Evolutionary conservation across 2,113 vertebrate species (phyloP).

Genomic region (Orcinus orca): DNA sequence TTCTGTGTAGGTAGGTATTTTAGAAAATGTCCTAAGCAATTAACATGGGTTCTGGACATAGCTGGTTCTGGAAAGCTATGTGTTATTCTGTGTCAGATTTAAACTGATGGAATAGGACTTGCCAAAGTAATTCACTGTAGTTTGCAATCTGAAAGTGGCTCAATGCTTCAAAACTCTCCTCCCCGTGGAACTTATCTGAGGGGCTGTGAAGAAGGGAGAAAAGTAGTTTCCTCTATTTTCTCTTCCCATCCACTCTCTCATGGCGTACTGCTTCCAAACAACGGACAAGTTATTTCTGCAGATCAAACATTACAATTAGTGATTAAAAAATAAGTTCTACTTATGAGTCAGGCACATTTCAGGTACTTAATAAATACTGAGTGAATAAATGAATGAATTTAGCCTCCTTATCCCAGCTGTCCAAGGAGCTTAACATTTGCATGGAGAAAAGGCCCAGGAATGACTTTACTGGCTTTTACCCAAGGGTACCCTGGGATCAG

Average conservation of each 20-base stretch:
- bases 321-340: constrained; percentile 22
- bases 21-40: background rate
- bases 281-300: background rate
- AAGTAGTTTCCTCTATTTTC: background rate
- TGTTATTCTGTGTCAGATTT: background rate
- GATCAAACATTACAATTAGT: background rate
- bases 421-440: constrained; percentile 26
- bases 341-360: constrained; percentile 8
- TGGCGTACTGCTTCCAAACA: background rate
- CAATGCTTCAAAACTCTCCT: background rate
- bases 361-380: constrained; percentile 2
- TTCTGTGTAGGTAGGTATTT: background rate
- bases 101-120: background rate
- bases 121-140: background rate
- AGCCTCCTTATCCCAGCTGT: background rate
- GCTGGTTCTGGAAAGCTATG: constrained; percentile 8
- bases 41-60: background rate
- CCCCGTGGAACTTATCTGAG: background rate
- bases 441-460: background rate
- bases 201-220: background rate
- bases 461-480: constrained; percentile 32
- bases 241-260: background rate
- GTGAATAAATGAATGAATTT: constrained; percentile 34
- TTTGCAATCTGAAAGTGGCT: background rate
- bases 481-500: background rate